Percentiles rank a stretch among this genome's conserved stretches.
phyloP scores from a whole-genome alignment of 2,888 invertebrate species.

The Drosophila pegasa region DNA sequence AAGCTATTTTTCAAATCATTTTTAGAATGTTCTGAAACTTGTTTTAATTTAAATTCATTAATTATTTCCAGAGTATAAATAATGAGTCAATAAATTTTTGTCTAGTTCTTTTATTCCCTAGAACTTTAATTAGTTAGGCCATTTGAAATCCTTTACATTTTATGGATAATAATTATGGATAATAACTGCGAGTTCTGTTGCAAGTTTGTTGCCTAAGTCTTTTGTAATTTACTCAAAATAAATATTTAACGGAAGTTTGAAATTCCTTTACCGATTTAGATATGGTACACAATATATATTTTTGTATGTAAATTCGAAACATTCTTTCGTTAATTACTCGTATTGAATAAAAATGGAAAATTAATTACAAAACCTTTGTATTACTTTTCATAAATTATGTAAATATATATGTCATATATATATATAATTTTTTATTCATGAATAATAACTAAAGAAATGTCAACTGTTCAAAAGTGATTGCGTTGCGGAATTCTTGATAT shows the following conservation, averaged over 20 bases:
- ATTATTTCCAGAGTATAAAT: neutral
- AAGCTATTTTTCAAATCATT: neutral
- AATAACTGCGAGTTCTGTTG: neutral
- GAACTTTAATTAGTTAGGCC: slow-evolving; percentile 55
- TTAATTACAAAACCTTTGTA: neutral
- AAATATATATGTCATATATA: neutral
- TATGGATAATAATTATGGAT: no score
- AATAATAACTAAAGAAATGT: neutral
- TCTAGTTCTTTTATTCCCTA: slow-evolving; percentile 53
- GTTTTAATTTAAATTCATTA: neutral
- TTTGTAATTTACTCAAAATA: slow-evolving; percentile 36
- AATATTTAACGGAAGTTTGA: no score
- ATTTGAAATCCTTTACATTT: no score
- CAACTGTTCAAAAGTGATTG: slow-evolving; percentile 21
- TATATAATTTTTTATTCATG: neutral
- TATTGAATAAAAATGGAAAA: neutral
- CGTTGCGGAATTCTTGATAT: slow-evolving; percentile 63
- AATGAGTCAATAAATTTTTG: neutral
- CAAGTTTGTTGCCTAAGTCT: slow-evolving; percentile 69
- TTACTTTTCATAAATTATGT: neutral
- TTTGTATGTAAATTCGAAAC: no score
- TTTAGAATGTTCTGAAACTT: neutral
- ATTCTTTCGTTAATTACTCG: no score
- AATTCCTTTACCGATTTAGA: no score
- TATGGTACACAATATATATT: neutral